A percentile compares a stretch with the other conserved stretches of the same genome.
These are phyloP conservation scores for Malacoctenus gilli DNA, from an alignment of 2,797 vertebrate genomes.

Conservation along the genomic window DNA sequence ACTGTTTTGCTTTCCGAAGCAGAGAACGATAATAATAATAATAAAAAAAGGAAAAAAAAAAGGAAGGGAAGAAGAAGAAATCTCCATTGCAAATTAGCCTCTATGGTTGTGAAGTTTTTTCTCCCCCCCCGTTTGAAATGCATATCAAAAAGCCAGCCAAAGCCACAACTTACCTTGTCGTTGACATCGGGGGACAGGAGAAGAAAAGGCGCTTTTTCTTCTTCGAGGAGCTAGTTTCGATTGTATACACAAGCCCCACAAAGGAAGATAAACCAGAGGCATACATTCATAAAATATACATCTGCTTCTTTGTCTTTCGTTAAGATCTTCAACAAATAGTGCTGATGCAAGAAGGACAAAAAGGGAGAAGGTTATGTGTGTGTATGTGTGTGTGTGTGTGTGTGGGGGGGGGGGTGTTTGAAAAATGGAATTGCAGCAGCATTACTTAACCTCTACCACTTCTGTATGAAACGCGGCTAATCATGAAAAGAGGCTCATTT, in stretches of 20 bases:
- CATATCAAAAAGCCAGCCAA: constrained; percentile 91
- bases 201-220: constrained; percentile 92
- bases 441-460: constrained; percentile 57
- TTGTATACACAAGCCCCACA: constrained; percentile 81
- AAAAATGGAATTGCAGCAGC: constrained; percentile 54
- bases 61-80: constrained; percentile 73
- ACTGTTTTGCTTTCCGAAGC: constrained; percentile 84
- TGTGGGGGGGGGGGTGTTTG: constrained; percentile 57
- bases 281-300: constrained; percentile 86
- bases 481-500: constrained; percentile 59
- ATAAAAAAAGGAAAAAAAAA: constrained; percentile 62
- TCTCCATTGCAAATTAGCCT: constrained; percentile 90
- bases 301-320: constrained; percentile 82
- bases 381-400: too few relatives aligned
- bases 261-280: constrained; percentile 81
- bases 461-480: constrained; percentile 52
- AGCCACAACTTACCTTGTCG: constrained; percentile 98
- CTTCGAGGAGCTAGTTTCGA: constrained; percentile 76
- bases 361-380: constrained; percentile 75
- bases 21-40: constrained; percentile 77
- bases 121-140: constrained; percentile 92
- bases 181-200: constrained; percentile 99
- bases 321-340: constrained; percentile 83
- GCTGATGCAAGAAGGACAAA: constrained; percentile 81
- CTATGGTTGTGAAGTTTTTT: constrained; percentile 93